These are phyloP conservation scores for Tetranychus cinnabarinus DNA, from an alignment of 1,140 invertebrate species.

Conservation along the genomic window DNA sequence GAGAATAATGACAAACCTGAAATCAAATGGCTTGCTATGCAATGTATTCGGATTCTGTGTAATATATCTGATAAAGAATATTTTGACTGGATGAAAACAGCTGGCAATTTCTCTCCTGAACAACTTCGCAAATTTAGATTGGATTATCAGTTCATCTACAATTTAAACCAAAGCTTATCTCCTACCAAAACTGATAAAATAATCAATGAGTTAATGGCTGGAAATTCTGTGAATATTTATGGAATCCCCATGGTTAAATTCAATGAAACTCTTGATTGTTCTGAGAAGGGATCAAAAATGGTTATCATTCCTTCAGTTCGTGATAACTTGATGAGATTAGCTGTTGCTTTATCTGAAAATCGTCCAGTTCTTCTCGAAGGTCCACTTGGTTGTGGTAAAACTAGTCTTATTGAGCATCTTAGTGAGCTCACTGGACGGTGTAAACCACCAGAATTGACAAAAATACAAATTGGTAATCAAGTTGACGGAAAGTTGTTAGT, in stretches of 20 bases:
- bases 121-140: not conserved
- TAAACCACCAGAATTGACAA: conserved; percentile 28
- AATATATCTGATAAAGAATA: not conserved
- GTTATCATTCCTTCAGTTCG: conserved; percentile 18
- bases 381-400: conserved; percentile 82
- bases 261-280: not conserved
- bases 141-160: conserved; percentile 1
- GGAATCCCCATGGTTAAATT: not conserved
- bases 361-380: conserved; percentile 65
- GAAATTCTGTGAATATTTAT: conserved; percentile 11
- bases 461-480: conserved; percentile 86
- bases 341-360: conserved; percentile 31
- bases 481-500: conserved; percentile 87
- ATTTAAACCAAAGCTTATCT: not conserved
- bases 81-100: not conserved
- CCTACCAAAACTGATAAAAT: conserved; percentile 1
- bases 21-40: not conserved
- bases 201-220: conserved; percentile 7
- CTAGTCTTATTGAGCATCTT: conserved; percentile 62
- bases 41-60: conserved; percentile 4
- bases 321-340: conserved; percentile 17
- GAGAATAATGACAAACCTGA: not conserved
- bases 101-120: not conserved
- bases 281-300: not conserved
- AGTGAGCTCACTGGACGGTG: conserved; percentile 46